Percentiles rank a stretch among this genome's conserved stretches.
Evolutionary conservation across 2,113 vertebrate species (phyloP).

Genomic region (Zosterops japonicus): DNA sequence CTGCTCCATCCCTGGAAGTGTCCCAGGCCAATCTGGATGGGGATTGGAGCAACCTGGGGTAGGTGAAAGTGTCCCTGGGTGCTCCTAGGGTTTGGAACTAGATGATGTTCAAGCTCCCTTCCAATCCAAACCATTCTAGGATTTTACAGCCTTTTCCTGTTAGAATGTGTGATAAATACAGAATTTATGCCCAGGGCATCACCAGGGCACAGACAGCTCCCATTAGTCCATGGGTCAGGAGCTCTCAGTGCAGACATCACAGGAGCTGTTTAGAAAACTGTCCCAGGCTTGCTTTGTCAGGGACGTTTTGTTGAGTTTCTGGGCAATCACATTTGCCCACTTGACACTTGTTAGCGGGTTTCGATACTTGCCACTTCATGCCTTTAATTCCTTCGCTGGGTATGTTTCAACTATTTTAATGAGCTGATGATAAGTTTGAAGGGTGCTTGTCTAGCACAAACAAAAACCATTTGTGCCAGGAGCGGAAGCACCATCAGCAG

Average conservation of each 20-base stretch:
- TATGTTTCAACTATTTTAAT: background rate
- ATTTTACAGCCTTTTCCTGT: background rate
- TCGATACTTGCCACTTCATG: background rate
- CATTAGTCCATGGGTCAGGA: background rate
- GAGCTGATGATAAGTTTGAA: background rate
- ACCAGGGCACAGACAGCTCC: background rate
- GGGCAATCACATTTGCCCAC: background rate
- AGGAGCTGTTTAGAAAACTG: background rate
- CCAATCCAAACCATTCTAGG: background rate
- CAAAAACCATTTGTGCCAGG: background rate
- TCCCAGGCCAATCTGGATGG: background rate
- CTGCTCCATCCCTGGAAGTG: background rate
- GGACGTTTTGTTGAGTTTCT: background rate
- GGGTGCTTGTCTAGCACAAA: background rate
- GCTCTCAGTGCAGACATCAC: background rate
- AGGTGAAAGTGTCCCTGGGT: background rate
- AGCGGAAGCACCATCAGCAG: background rate
- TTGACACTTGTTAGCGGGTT: background rate
- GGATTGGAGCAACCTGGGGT: rapidly evolving
- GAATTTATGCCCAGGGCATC: background rate
- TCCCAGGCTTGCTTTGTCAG: background rate
- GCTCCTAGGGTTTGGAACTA: background rate
- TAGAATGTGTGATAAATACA: background rate
- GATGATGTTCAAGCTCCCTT: background rate
- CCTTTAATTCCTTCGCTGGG: background rate